Evolutionary conservation across 2,113 vertebrate genomes (phyloP), one percentile per base, ranked within the genome.

Genomic region (Brienomyrus longianalis): DNA sequence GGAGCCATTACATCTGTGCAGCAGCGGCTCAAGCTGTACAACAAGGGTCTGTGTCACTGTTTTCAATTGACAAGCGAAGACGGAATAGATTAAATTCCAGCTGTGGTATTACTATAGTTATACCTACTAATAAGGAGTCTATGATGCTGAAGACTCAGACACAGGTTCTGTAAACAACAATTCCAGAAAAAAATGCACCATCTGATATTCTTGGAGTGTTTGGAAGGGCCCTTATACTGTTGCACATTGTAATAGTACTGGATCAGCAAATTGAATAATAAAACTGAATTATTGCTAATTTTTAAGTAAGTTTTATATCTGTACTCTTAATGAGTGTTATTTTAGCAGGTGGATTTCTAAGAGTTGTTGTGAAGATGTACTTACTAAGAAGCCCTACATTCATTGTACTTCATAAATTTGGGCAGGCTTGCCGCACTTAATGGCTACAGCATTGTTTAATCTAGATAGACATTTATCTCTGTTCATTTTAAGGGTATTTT

Each of bases 1-100:
- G 98, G 98, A 95, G 98, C 98, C 96, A 99, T 99, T 94, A 99
- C 98, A 90, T 99, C 98, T 96, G 98, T 99, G 95, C 98, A 99
- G 92, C 98, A 99, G 95, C 98, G 98, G 96, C 97, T 99, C 95
- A 99, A 99, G 96, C 97, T 99, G 93, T 99, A 99, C 97, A 99
- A 99, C 94, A 99, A 99, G 97, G 98, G 98, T 99, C 96, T 56
- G 90, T 89, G 3, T 54, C 27, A 43, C 74, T 84, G 56, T 45
- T n/a, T 17, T 51, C 27, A 13, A 19, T 13, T 5, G 5, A 48
- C 27, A n/a, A 85, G 47, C 23, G 3, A 85, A 10, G 21, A 2
- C 19, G 3, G 13, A 13, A 3, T 13, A 6, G 23, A 17, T 43
- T 47, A 6, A 3, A 39, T 19, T 17, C 1, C 3, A 13, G 9